Evolutionary conservation across 2,113 vertebrate species (phyloP), one percentile per base, ranked within the genome.

Genomic region (Tichodroma muraria): DNA sequence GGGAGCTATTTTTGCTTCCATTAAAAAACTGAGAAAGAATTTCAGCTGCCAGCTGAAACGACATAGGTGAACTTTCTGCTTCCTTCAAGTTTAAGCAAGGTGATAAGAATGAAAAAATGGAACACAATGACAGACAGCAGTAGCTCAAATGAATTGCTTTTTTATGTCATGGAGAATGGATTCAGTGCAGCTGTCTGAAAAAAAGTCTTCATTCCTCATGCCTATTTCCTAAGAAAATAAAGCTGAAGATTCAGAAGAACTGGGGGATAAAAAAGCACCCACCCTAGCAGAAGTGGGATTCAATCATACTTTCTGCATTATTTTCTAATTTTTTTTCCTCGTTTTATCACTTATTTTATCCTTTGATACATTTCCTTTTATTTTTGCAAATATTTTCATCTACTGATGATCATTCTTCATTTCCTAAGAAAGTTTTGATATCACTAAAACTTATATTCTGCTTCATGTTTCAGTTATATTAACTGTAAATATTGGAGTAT

Each of bases 11-110:
- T 91, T 93, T 88, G 11, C 73, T 86, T 70, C 93, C 75, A 73
- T 92, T 94, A 96, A 96, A 83, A 94, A 85, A 80, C 47, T 78
- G 47, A 91, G 81, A 72, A 68, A 60, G 86, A 65, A 89, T 95
- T 95, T 97, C 70, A 94, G 54, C 80, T 94, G 65, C 83, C 64
- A 94, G 68, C 72, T 85, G 61, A 95, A 96, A 92, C 0, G 4
- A 86, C 31, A 79, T 12, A 28, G 31, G 49, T 92, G 75, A 91
- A 94, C 85, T 94, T 89, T 82, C 60, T 44, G 13, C 56, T 92
- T 96, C 83, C 54, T 90, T 91, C 70, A 95, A 85, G 18, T 86
- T 91, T 81, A 96, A 94, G 71, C n/a, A 95, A 81, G 92, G 68
- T 89, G 83, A 82, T 84, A 94, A 96, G 53, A 95, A 65, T 42